These are phyloP conservation scores for Neolamprologus tretocephalus DNA, from an alignment of 2,113 vertebrate genomes.

Conservation along the genomic window DNA sequence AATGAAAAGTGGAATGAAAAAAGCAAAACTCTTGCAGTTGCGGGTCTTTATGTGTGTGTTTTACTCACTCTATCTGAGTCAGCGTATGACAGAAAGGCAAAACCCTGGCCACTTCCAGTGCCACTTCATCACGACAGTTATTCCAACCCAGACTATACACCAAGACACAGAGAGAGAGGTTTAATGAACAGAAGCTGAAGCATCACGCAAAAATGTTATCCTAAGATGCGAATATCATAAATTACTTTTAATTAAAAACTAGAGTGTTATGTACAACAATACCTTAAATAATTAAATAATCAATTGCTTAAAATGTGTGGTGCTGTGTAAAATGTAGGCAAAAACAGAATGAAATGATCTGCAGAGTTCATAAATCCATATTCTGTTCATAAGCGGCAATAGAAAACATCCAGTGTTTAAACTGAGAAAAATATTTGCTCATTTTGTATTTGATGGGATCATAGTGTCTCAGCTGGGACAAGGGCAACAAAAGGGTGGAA, in stretches of 20 bases:
- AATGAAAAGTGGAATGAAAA: background rate
- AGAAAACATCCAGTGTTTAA: background rate
- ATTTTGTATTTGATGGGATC: background rate
- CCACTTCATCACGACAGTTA: slow-evolving; percentile 73
- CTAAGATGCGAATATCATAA: background rate
- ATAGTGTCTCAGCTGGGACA: rapidly evolving
- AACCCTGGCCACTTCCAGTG: slow-evolving; percentile 61
- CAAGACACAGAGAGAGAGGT: background rate
- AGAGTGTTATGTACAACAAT: background rate
- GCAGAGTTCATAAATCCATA: background rate
- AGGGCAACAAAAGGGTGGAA: background rate
- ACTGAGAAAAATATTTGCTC: background rate
- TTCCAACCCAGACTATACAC: slow-evolving; percentile 84
- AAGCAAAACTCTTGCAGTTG: rapidly evolving
- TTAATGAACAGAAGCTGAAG: background rate
- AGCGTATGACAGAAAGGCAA: slow-evolving; percentile 72
- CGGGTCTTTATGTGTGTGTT: background rate
- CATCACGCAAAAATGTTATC: background rate
- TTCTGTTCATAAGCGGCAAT: background rate
- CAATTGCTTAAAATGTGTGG: background rate
- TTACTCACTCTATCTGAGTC: slow-evolving; percentile 79
- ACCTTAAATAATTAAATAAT: background rate
- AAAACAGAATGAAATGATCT: background rate
- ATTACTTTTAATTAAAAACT: background rate
- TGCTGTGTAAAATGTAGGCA: background rate